Percentiles rank a stretch among this genome's conserved stretches.
These are phyloP conservation scores for Scophthalmus maximus DNA, from an alignment of 2,113 vertebrate species.

Conservation along the genomic window DNA sequence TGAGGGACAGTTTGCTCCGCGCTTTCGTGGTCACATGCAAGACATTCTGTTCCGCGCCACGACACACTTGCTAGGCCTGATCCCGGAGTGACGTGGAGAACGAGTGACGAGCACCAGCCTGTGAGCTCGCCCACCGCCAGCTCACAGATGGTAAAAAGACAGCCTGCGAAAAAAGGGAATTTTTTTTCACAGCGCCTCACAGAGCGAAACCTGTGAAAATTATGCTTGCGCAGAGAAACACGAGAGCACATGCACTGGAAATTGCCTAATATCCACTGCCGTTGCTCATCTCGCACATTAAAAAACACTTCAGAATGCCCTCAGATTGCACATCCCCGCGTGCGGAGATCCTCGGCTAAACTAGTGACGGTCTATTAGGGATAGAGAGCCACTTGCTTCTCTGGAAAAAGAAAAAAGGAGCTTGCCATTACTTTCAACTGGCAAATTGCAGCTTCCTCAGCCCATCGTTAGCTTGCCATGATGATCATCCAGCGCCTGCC, in stretches of 20 bases:
- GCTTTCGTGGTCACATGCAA: slow-evolving; percentile 42
- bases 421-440: slow-evolving; percentile 72
- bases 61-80: slow-evolving; percentile 52
- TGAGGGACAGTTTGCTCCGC: slow-evolving; percentile 68
- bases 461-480: slow-evolving; percentile 73
- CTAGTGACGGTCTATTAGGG: slow-evolving; percentile 72
- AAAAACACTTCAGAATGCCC: slow-evolving; percentile 65
- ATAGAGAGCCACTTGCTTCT: slow-evolving; percentile 67
- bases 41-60: slow-evolving; percentile 65
- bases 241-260: slow-evolving; percentile 22
- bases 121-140: slow-evolving; percentile 68
- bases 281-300: slow-evolving; percentile 49
- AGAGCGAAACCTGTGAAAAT: slow-evolving; percentile 64
- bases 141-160: slow-evolving; percentile 69
- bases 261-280: slow-evolving; percentile 23
- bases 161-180: slow-evolving; percentile 60
- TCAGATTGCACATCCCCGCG: slow-evolving; percentile 53
- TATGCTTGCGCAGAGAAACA: slow-evolving; percentile 14
- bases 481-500: slow-evolving; percentile 74
- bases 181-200: slow-evolving; percentile 58
- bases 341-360: slow-evolving; percentile 57
- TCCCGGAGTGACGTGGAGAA: slow-evolving; percentile 58
- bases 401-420: slow-evolving; percentile 12
- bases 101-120: slow-evolving; percentile 69
- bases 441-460: slow-evolving; percentile 79